phyloP scores from a whole-genome alignment of 2,888 invertebrate genomes.

The Rugalucina vietnamica region DNA sequence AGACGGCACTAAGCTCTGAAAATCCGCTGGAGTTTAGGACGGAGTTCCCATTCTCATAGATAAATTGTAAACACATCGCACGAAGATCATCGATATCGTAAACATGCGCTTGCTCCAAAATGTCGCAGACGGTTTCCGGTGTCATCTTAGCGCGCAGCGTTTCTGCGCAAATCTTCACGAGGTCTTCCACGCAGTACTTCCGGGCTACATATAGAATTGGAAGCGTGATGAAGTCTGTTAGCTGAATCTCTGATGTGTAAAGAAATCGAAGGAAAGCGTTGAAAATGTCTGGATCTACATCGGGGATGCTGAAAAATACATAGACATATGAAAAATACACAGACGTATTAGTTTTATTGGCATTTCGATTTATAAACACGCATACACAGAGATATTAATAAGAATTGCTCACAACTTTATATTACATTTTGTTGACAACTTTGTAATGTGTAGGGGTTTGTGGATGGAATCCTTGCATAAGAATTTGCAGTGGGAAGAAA shows the following conservation, averaged over 20 bases:
- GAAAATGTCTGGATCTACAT: constrained; percentile 54
- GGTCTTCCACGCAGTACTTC: constrained; percentile 89
- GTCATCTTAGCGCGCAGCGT: constrained; percentile 88
- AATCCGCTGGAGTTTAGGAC: constrained; percentile 84
- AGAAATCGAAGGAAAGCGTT: constrained; percentile 85
- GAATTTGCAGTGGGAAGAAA: no score
- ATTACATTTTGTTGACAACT: no score
- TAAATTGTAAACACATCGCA: constrained; percentile 78
- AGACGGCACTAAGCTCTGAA: constrained; percentile 88
- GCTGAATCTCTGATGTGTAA: constrained; percentile 88
- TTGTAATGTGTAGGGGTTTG: no score
- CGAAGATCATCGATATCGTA: constrained; percentile 85
- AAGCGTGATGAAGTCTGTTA: constrained; percentile 87
- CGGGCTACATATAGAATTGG: constrained; percentile 90
- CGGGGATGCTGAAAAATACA: constrained; percentile 59
- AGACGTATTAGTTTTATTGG: not conserved
- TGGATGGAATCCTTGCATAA: no score
- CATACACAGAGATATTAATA: no score
- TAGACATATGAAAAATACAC: not conserved
- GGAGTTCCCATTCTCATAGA: constrained; percentile 51
- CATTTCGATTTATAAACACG: no score
- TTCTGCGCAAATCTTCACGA: constrained; percentile 89
- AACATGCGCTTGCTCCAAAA: constrained; percentile 71
- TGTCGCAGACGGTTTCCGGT: constrained; percentile 86
- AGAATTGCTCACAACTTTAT: no score